Evolutionary conservation across 2,797 vertebrate species (phyloP), one percentile per base, ranked within the genome.

Genomic region (Erpetoichthys calabaricus): DNA sequence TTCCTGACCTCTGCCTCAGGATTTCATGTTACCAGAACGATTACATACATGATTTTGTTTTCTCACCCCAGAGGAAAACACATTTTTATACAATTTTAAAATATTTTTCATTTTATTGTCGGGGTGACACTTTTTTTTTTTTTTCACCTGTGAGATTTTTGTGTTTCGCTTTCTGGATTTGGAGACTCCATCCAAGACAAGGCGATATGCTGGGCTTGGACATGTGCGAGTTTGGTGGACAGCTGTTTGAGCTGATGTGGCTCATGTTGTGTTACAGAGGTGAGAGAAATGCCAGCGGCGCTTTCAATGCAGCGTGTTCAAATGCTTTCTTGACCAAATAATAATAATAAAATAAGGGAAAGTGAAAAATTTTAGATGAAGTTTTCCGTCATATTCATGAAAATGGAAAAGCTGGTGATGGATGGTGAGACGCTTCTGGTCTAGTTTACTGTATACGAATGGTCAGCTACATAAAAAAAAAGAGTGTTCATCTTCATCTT

Each of bases 191-290:
- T 25, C 25, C 25, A 25, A 25, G 68, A 64, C 65, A 64, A 66
- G 72, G 67, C 70, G 79, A 76, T 74, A 94, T 95, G 92, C 81
- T 92, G 80, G 90, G 88, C 73, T 73, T 90, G 82, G 91, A 92
- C 61, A 84, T 88, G 65, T 95, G 91, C 68, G 91, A 92, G 82
- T 86, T 92, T 68, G 92, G 91, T n/a, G 74, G 80, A 65, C 89
- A 87, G 67, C 63, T 80, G 65, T 73, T 94, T 70, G 90, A 94
- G 72, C 86, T 93, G 78, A 85, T 96, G 68, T 91, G 91, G 87
- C 73, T 92, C 64, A 88, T 89, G 55, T 76, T 92, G 61, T 96
- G 92, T 80, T 91, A 93, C 74, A 81, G 84, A 91, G 92, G 92
- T 94, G 85, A 93, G 91, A n/a, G 47, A n/a, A 7, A n/a, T 49